A percentile compares a stretch with the other conserved stretches of the same genome.
These are phyloP conservation scores for Parapsyche elsis DNA, from an alignment of 1,140 invertebrate species.

Conservation along the genomic window DNA sequence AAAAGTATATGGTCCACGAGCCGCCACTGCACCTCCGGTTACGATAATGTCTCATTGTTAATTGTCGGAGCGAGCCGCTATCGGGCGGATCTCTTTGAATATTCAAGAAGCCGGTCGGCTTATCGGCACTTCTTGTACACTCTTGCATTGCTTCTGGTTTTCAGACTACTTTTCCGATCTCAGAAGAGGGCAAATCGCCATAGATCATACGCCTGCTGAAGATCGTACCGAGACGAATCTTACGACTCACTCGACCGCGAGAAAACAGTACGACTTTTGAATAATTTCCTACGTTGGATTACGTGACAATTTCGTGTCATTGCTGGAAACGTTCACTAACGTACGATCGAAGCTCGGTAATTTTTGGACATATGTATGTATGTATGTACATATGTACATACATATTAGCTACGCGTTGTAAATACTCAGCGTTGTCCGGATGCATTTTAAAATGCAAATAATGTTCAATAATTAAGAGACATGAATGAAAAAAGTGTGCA, in stretches of 20 bases:
- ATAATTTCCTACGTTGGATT: not conserved
- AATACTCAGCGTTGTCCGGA: no score
- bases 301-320: not conserved
- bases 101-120: conserved; percentile 52
- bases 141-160: conserved; percentile 35
- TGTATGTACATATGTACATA: not conserved
- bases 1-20: not conserved
- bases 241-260: not conserved
- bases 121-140: conserved; percentile 54
- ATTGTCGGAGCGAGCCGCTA: conserved; percentile 53
- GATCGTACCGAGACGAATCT: not conserved
- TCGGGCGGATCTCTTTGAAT: conserved; percentile 56
- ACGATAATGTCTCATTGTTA: conserved; percentile 57
- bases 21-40: conserved; percentile 35
- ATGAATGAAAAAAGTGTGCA: no score
- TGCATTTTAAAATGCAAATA: no score
- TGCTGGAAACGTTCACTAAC: conserved; percentile 15
- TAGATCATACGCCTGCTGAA: no score
- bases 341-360: not conserved
- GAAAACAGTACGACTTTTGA: no score
- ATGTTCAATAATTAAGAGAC: no score
- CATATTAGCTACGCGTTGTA: no score
- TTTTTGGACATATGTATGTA: not conserved
- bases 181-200: not conserved
- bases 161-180: not conserved